Evolutionary conservation across 2,888 invertebrate species (phyloP).

Genomic region (Patella ulyssiponensis): DNA sequence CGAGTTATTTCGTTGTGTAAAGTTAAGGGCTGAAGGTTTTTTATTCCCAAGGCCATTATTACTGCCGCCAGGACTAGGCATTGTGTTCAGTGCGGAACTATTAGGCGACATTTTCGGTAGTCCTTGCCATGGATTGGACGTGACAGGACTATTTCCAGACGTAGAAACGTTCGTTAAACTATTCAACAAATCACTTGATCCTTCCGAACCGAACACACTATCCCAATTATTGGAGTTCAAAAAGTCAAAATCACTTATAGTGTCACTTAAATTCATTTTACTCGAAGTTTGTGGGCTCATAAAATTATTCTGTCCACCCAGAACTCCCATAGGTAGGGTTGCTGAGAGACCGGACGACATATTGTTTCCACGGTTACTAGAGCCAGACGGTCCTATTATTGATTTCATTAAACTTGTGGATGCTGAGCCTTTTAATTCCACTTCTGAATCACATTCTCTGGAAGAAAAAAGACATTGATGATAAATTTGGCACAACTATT

Average conservation of each 20-base stretch:
- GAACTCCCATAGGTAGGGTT: not conserved
- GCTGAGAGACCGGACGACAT: not conserved
- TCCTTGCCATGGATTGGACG: not conserved
- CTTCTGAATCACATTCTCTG: constrained; percentile 69
- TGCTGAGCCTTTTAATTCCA: constrained; percentile 69
- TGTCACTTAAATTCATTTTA: constrained; percentile 14
- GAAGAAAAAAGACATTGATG: constrained; percentile 18
- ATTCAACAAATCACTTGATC: not conserved
- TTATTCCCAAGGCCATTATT: not conserved
- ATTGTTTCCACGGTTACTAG: not conserved
- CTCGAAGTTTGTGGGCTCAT: not conserved
- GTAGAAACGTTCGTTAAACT: not conserved
- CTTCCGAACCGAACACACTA: not conserved
- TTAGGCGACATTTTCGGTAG: not conserved
- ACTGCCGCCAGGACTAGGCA: not conserved
- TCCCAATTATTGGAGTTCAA: constrained; percentile 24
- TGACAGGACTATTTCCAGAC: not conserved
- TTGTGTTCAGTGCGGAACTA: not conserved
- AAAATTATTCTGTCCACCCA: constrained; percentile 4
- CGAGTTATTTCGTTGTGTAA: constrained; percentile 46
- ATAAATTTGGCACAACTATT: not conserved
- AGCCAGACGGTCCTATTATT: constrained; percentile 57
- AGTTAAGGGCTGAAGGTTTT: constrained; percentile 29
- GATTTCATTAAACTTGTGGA: constrained; percentile 71
- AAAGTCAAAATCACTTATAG: constrained; percentile 21